Evolutionary conservation across 2,888 invertebrate species (phyloP).

Genomic region (Drosophila niveifrons): DNA sequence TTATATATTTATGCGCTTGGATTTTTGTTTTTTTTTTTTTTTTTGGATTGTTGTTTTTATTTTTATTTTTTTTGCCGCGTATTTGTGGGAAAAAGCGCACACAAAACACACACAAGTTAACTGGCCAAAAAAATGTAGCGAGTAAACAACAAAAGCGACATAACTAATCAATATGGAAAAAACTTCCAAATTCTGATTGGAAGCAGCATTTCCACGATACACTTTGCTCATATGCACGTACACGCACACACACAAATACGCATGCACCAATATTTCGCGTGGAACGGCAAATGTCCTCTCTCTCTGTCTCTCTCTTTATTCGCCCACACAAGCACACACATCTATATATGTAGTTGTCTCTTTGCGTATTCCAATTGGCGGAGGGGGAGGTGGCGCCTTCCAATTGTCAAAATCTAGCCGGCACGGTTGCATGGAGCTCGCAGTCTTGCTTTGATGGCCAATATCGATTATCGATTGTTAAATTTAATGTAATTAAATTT

Average conservation of each 20-base stretch:
- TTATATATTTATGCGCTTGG: constrained; percentile 2
- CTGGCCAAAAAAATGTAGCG: constrained; percentile 80
- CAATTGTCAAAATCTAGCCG: constrained; percentile 63
- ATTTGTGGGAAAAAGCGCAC: constrained; percentile 48
- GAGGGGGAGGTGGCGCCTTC: constrained; percentile 32
- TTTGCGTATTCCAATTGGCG: constrained; percentile 41
- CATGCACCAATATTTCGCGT: constrained; percentile 68
- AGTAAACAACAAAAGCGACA: constrained; percentile 85
- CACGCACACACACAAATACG: constrained; percentile 47
- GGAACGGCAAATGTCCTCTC: constrained; percentile 39
- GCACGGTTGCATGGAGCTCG: constrained; percentile 43
- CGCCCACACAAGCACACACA: constrained; percentile 7
- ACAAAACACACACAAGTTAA: constrained; percentile 67
- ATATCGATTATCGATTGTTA: constrained; percentile 25
- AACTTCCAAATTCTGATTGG: constrained; percentile 79
- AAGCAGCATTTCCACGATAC: constrained; percentile 59
- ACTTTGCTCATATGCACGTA: constrained; percentile 47
- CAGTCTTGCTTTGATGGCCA: constrained; percentile 25
- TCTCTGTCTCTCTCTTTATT: constrained; percentile 6
- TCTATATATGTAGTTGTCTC: background rate
- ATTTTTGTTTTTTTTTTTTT: constrained; percentile 28
- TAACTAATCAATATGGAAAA: constrained; percentile 85
- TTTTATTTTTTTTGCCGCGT: constrained; percentile 58
- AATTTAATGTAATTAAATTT: background rate
- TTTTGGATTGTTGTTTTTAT: constrained; percentile 32